Percentiles rank a stretch among this genome's conserved stretches.
Conservation (phyloP, 2,113 vertebrate species). For the Chauna torquata region DNA sequence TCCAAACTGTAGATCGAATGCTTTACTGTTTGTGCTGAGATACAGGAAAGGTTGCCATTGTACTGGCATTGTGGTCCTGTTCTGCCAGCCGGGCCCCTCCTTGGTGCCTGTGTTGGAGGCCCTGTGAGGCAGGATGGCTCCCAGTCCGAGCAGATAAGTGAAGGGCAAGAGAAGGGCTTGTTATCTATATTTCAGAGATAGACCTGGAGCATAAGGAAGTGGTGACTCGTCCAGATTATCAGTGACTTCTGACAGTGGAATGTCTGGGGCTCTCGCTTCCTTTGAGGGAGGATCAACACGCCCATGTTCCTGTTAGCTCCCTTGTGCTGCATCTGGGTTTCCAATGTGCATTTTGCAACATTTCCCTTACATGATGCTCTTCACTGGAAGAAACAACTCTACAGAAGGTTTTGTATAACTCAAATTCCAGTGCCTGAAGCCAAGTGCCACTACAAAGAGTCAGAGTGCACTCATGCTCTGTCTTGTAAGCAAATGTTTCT, state of each 20-base stretch:
- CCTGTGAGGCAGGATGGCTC: neutral
- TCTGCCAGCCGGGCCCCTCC: neutral
- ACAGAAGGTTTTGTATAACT: neutral
- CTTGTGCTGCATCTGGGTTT: neutral
- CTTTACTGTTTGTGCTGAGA: neutral
- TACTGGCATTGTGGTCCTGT: neutral
- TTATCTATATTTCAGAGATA: neutral
- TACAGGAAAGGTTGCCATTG: neutral
- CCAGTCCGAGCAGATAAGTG: neutral
- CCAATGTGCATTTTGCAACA: neutral
- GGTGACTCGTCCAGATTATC: neutral
- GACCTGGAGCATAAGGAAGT: neutral
- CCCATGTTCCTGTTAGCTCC: neutral
- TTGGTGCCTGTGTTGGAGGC: neutral
- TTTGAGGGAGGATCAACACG: neutral
- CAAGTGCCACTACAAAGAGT: neutral
- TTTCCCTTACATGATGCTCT: fast-evolving
- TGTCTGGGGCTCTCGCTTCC: neutral
- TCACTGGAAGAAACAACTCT: neutral
- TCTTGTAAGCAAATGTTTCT: neutral
- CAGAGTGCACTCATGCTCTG: neutral
- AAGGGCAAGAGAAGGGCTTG: neutral
- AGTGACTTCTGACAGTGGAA: neutral
- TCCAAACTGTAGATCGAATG: neutral
- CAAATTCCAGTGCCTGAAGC: neutral